Percentiles rank a stretch among this genome's conserved stretches.
phyloP scores from a whole-genome alignment of 2,888 invertebrate species.

The Coenonympha arcania region DNA sequence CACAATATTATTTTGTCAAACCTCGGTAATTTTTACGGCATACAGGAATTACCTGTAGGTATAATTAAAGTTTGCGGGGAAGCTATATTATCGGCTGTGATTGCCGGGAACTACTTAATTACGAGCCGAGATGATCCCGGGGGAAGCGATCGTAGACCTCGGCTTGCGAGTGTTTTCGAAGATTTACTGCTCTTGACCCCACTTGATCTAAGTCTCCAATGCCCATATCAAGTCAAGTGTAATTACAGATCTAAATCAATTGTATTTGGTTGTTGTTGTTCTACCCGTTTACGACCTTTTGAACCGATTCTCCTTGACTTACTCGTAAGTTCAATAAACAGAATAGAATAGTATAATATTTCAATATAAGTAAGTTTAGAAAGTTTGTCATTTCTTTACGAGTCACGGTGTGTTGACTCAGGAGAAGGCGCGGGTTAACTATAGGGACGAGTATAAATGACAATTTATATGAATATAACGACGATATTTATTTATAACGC shows the following conservation, averaged over 20 bases:
- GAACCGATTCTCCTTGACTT: neutral
- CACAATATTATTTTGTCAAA: neutral
- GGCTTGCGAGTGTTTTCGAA: constrained; percentile 37
- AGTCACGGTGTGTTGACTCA: too few relatives aligned
- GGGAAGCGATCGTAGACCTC: constrained; percentile 41
- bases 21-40: constrained; percentile 7
- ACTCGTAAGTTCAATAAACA: neutral
- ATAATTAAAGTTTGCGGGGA: constrained; percentile 57
- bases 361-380: too few relatives aligned
- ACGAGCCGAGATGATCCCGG: constrained; percentile 39
- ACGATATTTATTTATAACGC: too few relatives aligned
- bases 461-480: too few relatives aligned
- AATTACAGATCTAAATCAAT: constrained; percentile 34
- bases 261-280: constrained; percentile 18
- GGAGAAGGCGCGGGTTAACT: too few relatives aligned
- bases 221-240: constrained; percentile 36
- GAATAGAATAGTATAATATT: too few relatives aligned
- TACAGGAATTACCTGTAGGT: constrained; percentile 30
- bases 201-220: constrained; percentile 40
- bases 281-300: neutral
- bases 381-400: too few relatives aligned
- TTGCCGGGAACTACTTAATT: constrained; percentile 59
- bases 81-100: constrained; percentile 52
- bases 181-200: constrained; percentile 61
- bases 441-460: too few relatives aligned